Evolutionary conservation across 2,797 vertebrate genomes (phyloP).

Genomic region (Orientallactaga sibirica): DNA sequence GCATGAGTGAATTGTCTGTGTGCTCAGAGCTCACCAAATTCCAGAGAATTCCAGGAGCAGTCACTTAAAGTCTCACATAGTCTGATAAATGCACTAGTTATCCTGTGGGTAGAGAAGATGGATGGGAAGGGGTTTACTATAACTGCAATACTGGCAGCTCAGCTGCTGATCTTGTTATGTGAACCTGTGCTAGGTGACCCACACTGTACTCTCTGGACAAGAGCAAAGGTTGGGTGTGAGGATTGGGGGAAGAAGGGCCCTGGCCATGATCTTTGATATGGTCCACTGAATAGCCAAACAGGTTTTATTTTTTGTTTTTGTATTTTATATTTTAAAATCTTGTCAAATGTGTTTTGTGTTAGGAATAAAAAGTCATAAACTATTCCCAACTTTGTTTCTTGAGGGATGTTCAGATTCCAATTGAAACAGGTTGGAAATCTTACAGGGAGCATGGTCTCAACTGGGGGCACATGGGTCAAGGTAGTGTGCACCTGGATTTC

Average conservation of each 20-base stretch:
- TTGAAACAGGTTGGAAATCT: constrained; percentile 72
- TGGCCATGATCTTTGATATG: constrained; percentile 65
- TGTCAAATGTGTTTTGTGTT: constrained; percentile 77
- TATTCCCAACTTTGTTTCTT: constrained; percentile 78
- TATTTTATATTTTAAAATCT: constrained; percentile 77
- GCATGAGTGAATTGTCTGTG: not conserved
- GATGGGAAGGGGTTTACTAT: constrained; percentile 67
- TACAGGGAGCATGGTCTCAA: not conserved
- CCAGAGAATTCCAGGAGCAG: constrained; percentile 28
- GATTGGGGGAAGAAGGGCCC: not conserved
- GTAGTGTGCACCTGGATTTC: constrained; percentile 14
- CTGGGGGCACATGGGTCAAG: not conserved
- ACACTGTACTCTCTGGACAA: not conserved
- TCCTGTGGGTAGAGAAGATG: constrained; percentile 33
- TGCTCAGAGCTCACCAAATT: constrained; percentile 26
- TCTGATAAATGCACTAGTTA: not conserved
- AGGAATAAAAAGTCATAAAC: constrained; percentile 86
- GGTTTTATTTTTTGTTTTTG: constrained; percentile 46
- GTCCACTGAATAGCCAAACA: constrained; percentile 77
- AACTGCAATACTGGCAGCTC: constrained; percentile 75
- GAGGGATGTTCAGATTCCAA: constrained; percentile 67
- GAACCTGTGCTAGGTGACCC: constrained; percentile 63
- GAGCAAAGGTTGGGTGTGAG: not conserved
- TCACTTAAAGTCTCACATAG: not conserved
- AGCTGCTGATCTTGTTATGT: constrained; percentile 71